Conservation (phyloP, 2,113 vertebrate genomes). For the Callionymus lyra region DNA sequence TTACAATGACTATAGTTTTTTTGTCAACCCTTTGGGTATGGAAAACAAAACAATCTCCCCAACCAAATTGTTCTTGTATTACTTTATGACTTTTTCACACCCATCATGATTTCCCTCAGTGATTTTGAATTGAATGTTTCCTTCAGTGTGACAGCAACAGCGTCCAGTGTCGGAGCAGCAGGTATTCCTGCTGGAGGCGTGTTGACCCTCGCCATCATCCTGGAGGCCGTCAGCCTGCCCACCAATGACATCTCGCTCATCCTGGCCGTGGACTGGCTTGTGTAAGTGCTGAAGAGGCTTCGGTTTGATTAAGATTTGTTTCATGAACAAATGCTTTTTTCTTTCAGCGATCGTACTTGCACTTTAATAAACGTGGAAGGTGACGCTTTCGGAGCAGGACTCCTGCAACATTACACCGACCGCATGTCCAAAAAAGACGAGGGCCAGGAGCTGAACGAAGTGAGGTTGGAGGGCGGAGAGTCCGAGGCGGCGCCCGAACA, state of each 20-base stretch:
- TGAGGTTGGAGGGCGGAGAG: slow-evolving; percentile 32
- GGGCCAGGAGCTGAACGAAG: slow-evolving; percentile 42
- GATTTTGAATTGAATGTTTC: neutral
- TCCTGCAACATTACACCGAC: slow-evolving; percentile 75
- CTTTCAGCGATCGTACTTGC: slow-evolving; percentile 79
- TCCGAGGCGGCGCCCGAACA: slow-evolving; percentile 33
- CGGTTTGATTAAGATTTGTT: neutral
- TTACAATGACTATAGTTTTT: no score
- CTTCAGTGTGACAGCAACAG: slow-evolving; percentile 81
- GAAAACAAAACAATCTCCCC: no score
- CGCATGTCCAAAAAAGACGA: slow-evolving; percentile 13
- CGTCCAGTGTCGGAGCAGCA: slow-evolving; percentile 83
- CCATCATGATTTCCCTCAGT: no score
- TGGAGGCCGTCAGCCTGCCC: slow-evolving; percentile 77
- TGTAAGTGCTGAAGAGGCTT: slow-evolving; percentile 66
- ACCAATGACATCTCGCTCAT: slow-evolving; percentile 80
- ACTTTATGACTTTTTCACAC: no score
- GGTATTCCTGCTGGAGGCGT: slow-evolving; percentile 84
- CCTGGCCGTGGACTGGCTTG: slow-evolving; percentile 86
- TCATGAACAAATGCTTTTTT: neutral
- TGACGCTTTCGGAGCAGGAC: slow-evolving; percentile 78
- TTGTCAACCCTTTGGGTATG: no score
- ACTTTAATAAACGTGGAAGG: slow-evolving; percentile 84
- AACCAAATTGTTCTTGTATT: no score
- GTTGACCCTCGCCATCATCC: slow-evolving; percentile 81